Base-by-base conservation (phyloP, 2,113 vertebrate genomes). In the Crotophaga sulcirostris region DNA sequence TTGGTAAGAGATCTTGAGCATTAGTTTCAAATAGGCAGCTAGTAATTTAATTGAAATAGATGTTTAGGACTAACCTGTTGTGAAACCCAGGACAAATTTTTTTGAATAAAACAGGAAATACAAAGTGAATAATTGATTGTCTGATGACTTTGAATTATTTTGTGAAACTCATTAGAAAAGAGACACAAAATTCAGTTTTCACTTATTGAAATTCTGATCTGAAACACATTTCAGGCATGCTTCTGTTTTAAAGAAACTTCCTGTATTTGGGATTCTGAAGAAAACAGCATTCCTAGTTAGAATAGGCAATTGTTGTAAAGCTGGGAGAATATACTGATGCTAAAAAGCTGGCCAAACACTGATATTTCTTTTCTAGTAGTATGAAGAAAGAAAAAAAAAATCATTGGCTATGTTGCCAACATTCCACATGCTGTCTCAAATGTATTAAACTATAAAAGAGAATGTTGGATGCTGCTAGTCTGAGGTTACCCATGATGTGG, bases 361-460 rank as follows among this genome's bases (percentile, higher is more conserved):
- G 52, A 66, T 7, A 26, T 1, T 0, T 49, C 6, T 33, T 31
- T 58, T 3, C 52, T 34, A 58, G 24, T 21, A 58, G 33, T 47
- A 13, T 6, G 56, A 60, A 82, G 25, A 19, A 76, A 58, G 3
- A 7, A 24, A 34, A 62, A 51, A 21, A 25, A n/a, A 54, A 51
- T 24, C 14, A 40, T 0, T 1, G 55, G 9, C 5, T 25, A 49
- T 7, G 0, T n/a, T 67, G 9, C 19, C 29, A 75, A 16, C 0
- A 4, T 33, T 63, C 77, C 20, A 40, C n/a, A 4, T 45, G 56
- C 16, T 49, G 31, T 49, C 40, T 88, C 23, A 66, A 79, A 79
- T 4, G 44, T n/a, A 52, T 89, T 31, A 13, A 8, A 40, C 7
- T 7, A 28, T 34, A 36, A 76, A 59, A 52, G 9, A 64, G 3